Evolutionary conservation across 2,797 vertebrate species (phyloP), one percentile per base, ranked within the genome.

Genomic region (Chanos chanos): DNA sequence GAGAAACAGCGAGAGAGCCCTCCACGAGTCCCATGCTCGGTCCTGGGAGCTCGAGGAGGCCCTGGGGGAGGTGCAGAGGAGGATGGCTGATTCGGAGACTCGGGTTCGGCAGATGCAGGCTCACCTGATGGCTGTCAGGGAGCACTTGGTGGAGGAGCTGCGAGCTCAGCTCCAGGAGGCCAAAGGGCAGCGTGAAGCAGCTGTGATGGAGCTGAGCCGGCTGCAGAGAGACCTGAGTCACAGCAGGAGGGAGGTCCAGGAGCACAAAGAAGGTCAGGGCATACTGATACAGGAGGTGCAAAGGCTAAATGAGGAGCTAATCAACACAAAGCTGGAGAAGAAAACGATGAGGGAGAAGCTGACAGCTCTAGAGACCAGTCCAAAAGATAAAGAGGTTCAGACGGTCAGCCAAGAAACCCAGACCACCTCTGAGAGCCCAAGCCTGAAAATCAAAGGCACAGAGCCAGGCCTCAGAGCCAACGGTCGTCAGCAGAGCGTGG

Each of bases 21-120:
- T 90, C 64, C 80, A 62, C 0, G 91, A 91, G 12, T 84, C 90
- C 0, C 92, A 94, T 0, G 77, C 82, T 1, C 90, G 92, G 76
- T 81, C 92, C 25, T 84, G 72, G 37, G 90, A 94, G 13, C 72
- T 94, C 47, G 92, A 94, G 58, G 90, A 93, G 0, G 92, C 92
- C 0, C 58, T 94, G 1, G 86, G 81, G 19, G 91, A 94, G 2
- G 92, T 94, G 1, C 92, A 93, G 80, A 90, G 90, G 48, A 86
- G 92, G 9, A 94, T 93, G 92, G 84, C 86, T 0, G 92, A 92
- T 48, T 94, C 92, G 0, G 92, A 94, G 73, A 83, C 86, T 7
- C 91, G 91, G 50, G 91, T 94, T 3, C 91, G 91, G 66, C 91
- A 92, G 63, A 92, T 94, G 87, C 92, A 94, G 80, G 78, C 83